A percentile compares a stretch with the other conserved stretches of the same genome.
Conservation (phyloP, 1,140 invertebrate species). For the Dreissena polymorpha region DNA sequence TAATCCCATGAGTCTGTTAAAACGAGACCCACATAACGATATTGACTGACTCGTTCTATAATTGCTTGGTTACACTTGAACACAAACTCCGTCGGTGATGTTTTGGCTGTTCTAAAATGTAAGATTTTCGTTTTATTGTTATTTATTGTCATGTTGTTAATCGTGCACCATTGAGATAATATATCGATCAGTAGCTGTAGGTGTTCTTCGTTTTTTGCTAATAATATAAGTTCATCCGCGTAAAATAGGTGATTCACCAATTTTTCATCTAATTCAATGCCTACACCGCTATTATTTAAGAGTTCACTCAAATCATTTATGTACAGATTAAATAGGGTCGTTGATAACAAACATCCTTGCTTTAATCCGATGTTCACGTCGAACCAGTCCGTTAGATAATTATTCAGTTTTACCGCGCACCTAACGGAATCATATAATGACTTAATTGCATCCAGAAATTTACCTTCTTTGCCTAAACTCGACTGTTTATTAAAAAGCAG, state of each 20-base stretch:
- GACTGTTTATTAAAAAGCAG: background rate
- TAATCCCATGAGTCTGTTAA: background rate
- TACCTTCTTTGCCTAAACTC: background rate
- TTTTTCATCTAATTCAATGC: background rate
- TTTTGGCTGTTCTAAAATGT: background rate
- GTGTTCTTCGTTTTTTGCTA: conserved; percentile 1
- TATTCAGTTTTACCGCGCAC: conserved; percentile 26
- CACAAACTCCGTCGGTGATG: background rate
- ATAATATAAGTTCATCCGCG: background rate
- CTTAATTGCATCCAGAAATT: background rate
- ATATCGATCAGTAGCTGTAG: background rate
- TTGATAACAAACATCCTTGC: conserved; percentile 22
- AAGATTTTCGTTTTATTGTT: background rate
- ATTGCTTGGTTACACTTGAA: background rate
- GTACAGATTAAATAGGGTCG: conserved; percentile 15
- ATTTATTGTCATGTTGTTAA: conserved; percentile 6
- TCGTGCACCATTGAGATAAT: background rate
- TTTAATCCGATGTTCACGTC: conserved; percentile 11
- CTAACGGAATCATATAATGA: conserved; percentile 11
- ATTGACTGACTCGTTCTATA: background rate
- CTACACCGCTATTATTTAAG: background rate
- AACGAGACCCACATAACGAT: background rate
- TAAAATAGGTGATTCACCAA: conserved; percentile 4
- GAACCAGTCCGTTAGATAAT: conserved; percentile 22
- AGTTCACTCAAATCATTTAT: conserved; percentile 12